Evolutionary conservation across 1,140 invertebrate genomes (phyloP).

Genomic region (Drosophila kurseongensis): DNA sequence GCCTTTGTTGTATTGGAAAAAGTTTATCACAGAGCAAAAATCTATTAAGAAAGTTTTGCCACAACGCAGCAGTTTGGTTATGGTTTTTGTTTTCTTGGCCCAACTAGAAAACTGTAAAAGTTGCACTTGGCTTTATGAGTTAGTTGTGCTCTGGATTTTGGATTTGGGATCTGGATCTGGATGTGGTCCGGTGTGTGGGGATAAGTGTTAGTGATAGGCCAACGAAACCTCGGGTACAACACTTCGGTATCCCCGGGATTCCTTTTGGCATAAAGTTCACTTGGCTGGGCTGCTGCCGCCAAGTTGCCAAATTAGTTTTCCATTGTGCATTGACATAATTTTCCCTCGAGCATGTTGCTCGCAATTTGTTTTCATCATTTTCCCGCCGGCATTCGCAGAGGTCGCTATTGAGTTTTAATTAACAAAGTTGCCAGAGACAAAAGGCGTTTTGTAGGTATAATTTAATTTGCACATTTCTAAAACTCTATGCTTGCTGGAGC

Average conservation of each 20-base stretch:
- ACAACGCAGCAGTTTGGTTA: conserved; percentile 73
- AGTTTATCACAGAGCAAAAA: conserved; percentile 76
- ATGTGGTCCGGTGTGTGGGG: conserved; percentile 10
- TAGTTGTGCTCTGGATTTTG: conserved; percentile 37
- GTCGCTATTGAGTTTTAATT: conserved; percentile 75
- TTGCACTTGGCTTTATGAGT: conserved; percentile 76
- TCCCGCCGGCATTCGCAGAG: conserved; percentile 51
- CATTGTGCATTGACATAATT: conserved; percentile 63
- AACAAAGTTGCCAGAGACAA: conserved; percentile 66
- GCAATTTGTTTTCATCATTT: conserved; percentile 56
- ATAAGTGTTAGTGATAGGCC: conserved; percentile 60
- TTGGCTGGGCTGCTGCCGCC: conserved; percentile 22
- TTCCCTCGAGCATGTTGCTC: conserved; percentile 35
- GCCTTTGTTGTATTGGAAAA: conserved; percentile 50
- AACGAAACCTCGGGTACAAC: conserved; percentile 29
- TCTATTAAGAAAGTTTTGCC: conserved; percentile 82
- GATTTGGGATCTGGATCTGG: background rate
- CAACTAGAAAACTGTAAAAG: conserved; percentile 59
- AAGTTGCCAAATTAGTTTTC: conserved; percentile 56
- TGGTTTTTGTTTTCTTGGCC: conserved; percentile 61
- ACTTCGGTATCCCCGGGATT: conserved; percentile 24
- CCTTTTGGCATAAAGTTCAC: conserved; percentile 27
- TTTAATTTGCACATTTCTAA: conserved; percentile 53
- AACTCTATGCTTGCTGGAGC: background rate
- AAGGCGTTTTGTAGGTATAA: conserved; percentile 56